These are phyloP conservation scores for Ceuthmochares aereus DNA, from an alignment of 2,113 vertebrate genomes.

Conservation along the genomic window DNA sequence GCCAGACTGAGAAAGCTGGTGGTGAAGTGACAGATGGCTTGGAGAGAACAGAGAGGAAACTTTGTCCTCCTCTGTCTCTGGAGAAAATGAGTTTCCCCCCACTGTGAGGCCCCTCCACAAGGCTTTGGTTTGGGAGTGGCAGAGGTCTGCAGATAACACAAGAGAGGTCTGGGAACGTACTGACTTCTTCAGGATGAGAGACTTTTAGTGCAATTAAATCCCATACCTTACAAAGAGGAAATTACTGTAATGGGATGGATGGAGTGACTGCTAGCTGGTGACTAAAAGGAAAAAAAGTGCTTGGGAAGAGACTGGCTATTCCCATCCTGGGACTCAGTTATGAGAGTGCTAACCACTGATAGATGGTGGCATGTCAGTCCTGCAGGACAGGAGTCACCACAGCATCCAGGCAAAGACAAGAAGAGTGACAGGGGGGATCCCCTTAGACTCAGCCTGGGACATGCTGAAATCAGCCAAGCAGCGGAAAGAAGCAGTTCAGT, in stretches of 20 bases:
- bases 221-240: slow-evolving; percentile 41
- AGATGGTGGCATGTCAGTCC: background rate
- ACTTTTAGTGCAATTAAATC: background rate
- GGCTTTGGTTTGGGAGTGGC: slow-evolving; percentile 5
- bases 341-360: background rate
- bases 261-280: background rate
- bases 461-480: background rate
- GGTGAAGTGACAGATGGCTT: slow-evolving; percentile 50
- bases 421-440: background rate
- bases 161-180: slow-evolving; percentile 42
- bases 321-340: background rate
- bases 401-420: background rate
- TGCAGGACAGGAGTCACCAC: background rate
- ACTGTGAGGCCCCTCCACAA: background rate
- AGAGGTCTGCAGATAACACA: slow-evolving; percentile 47
- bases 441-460: background rate
- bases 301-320: background rate
- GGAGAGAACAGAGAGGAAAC: slow-evolving; percentile 63
- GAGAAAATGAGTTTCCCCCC: background rate
- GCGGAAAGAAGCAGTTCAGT: background rate
- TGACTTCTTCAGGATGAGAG: background rate
- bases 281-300: background rate
- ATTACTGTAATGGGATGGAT: background rate
- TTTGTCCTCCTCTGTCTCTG: slow-evolving; percentile 35
- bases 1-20: background rate